Conservation (phyloP, 1,140 invertebrate species). For the Drosophila novamexicana region DNA sequence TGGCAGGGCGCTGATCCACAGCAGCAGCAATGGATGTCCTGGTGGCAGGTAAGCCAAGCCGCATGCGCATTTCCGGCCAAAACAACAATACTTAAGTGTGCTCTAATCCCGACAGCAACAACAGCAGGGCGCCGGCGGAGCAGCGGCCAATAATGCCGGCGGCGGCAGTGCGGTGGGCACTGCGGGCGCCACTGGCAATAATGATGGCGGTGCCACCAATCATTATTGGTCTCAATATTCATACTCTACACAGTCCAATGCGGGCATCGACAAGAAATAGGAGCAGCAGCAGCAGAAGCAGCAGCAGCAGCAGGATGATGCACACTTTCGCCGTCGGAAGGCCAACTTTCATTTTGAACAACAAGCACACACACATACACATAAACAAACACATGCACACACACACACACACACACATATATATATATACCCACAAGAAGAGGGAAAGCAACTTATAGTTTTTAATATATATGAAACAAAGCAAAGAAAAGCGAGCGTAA, state of each 20-base stretch:
- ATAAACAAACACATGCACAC: neutral
- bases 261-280: slow-evolving; percentile 70
- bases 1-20: slow-evolving; percentile 77
- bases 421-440: slow-evolving; percentile 8
- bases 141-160: slow-evolving; percentile 53
- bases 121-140: slow-evolving; percentile 45
- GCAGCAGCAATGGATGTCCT: slow-evolving; percentile 81
- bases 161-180: slow-evolving; percentile 29
- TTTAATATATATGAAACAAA: slow-evolving; percentile 52
- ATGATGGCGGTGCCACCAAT: slow-evolving; percentile 77
- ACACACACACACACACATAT: slow-evolving; percentile 25
- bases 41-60: slow-evolving; percentile 75
- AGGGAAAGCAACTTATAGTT: slow-evolving; percentile 67
- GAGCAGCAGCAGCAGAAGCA: neutral
- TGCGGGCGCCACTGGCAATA: slow-evolving; percentile 49
- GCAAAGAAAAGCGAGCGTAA: slow-evolving; percentile 47
- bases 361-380: slow-evolving; percentile 24
- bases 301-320: neutral
- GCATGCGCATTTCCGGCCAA: too few relatives aligned
- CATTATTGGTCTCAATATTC: slow-evolving; percentile 84
- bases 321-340: slow-evolving; percentile 9
- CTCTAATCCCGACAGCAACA: slow-evolving; percentile 39
- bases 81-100: too few relatives aligned
- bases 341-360: slow-evolving; percentile 29
- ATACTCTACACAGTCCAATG: slow-evolving; percentile 78